Percentiles rank a stretch among this genome's conserved stretches.
Evolutionary conservation across 2,113 vertebrate genomes (phyloP).

Genomic region (Pavo muticus): DNA sequence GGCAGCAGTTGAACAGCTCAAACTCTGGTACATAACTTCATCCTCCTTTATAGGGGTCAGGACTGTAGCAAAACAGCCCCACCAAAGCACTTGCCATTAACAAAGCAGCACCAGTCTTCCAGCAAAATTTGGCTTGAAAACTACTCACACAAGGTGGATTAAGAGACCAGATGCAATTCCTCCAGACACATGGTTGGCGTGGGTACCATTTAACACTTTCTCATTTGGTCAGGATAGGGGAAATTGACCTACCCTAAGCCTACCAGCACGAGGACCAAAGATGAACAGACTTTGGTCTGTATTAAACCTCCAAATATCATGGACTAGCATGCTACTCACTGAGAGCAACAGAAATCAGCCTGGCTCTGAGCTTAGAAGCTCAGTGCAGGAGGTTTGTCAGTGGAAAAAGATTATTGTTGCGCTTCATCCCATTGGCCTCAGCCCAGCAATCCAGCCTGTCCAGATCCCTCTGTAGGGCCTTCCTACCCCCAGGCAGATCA

Average conservation of each 20-base stretch:
- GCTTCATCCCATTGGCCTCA: no score
- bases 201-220: neutral
- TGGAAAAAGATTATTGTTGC: neutral
- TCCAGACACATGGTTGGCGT: neutral
- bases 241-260: neutral
- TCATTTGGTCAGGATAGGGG: neutral
- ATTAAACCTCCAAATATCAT: neutral
- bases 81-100: neutral
- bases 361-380: neutral
- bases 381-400: neutral
- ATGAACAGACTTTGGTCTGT: neutral
- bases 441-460: no score
- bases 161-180: neutral
- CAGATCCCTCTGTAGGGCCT: no score
- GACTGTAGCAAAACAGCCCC: neutral
- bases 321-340: neutral
- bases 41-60: neutral
- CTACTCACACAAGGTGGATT: neutral
- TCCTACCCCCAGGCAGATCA: no score
- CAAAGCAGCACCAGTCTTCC: neutral
- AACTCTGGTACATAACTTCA: neutral
- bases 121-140: neutral
- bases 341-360: neutral
- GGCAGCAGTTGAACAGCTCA: neutral
- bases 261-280: neutral